Conservation (phyloP, 2,888 invertebrate species). For the Athripsodes cinereus region DNA sequence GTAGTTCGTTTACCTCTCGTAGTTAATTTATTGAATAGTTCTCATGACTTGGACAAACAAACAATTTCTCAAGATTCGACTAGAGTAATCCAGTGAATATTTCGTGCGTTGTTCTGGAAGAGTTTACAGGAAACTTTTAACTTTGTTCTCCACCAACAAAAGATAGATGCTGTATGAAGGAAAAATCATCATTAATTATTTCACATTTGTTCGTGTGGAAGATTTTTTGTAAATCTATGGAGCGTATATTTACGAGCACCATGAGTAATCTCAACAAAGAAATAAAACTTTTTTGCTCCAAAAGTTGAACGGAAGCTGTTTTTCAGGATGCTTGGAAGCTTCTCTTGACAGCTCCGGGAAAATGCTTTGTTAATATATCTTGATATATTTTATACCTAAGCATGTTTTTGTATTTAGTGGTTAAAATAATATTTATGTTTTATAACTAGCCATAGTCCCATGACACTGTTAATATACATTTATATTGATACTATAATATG, state of each 20-base stretch:
- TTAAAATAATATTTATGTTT: conserved; percentile 3
- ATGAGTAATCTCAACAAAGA: conserved; percentile 9
- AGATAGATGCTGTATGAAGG: neutral
- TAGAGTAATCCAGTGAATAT: no score
- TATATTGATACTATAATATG: no score
- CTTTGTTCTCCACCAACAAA: neutral
- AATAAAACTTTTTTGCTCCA: conserved; percentile 7
- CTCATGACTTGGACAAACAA: no score
- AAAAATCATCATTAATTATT: conserved; percentile 6
- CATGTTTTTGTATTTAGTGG: neutral
- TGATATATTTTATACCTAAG: neutral
- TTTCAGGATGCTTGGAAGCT: conserved; percentile 8
- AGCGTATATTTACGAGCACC: conserved; percentile 6
- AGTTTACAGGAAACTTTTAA: neutral
- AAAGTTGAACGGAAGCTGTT: conserved; percentile 9
- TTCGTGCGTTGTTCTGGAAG: no score
- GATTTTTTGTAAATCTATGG: conserved; percentile 5
- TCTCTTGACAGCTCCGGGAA: conserved; percentile 11
- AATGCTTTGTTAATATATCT: conserved; percentile 14
- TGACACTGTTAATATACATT: no score
- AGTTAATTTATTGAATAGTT: no score
- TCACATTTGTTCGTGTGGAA: conserved; percentile 5
- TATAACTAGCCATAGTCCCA: neutral
- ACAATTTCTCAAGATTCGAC: no score
- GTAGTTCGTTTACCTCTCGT: no score